Percentiles rank a stretch among this genome's conserved stretches.
phyloP scores from a whole-genome alignment of 2,113 vertebrate species.

The Propithecus coquereli region DNA sequence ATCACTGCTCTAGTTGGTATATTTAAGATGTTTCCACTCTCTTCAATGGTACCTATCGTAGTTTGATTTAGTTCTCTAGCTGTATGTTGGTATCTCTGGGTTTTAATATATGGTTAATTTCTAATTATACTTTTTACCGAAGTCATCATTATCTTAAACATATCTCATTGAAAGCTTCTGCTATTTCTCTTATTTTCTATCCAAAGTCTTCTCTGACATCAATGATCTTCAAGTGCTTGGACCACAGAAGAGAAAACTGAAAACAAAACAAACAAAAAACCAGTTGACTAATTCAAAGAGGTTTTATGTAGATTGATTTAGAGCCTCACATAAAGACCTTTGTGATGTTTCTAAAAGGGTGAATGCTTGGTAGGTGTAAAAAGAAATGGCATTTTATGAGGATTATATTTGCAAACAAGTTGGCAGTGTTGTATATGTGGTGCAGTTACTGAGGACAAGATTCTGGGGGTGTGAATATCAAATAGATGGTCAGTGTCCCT shows the following conservation, averaged over 20 bases:
- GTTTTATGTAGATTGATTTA: constrained; percentile 44
- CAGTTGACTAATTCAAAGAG: constrained; percentile 32
- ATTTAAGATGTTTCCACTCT: neutral
- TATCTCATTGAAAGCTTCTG: neutral
- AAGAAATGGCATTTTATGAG: neutral
- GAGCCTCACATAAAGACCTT: neutral
- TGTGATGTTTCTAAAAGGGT: constrained; percentile 1
- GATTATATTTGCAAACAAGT: neutral
- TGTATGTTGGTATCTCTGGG: neutral
- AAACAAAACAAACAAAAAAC: neutral
- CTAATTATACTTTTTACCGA: neutral
- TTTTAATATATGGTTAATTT: constrained; percentile 2
- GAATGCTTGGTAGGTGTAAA: constrained; percentile 6
- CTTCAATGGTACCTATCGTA: neutral
- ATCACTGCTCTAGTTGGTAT: neutral
- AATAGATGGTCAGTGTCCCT: neutral
- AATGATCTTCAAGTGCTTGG: neutral
- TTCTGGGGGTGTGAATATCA: neutral
- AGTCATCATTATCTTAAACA: neutral
- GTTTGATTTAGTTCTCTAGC: neutral
- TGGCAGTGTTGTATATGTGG: neutral
- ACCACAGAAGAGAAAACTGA: constrained; percentile 3
- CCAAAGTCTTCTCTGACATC: neutral
- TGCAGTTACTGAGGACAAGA: neutral
- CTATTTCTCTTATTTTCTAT: neutral